Percentiles rank a stretch among this genome's conserved stretches.
Evolutionary conservation across 2,113 vertebrate genomes (phyloP).

Genomic region (Muscicapa adusta): DNA sequence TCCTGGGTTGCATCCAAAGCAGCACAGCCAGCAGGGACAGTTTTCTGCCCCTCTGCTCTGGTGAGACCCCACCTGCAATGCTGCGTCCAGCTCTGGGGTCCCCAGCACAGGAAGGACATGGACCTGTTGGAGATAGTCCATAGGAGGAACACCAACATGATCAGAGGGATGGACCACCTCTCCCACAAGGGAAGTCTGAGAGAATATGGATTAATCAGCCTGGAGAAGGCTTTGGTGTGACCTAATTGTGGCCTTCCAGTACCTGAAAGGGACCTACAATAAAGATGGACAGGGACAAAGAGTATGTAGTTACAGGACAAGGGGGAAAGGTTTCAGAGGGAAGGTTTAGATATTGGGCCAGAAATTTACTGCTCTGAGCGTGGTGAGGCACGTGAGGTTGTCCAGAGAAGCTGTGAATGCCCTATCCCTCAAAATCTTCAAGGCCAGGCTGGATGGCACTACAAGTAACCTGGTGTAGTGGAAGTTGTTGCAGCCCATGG

Average conservation of each 20-base stretch:
- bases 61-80: background rate
- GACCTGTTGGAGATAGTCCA: background rate
- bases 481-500: rapidly evolving
- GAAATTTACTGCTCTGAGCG: background rate
- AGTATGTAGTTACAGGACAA: background rate
- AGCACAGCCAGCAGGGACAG: background rate
- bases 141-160: background rate
- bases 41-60: background rate
- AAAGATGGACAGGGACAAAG: background rate
- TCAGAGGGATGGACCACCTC: background rate
- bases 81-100: background rate
- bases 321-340: background rate
- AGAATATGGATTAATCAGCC: background rate
- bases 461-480: background rate
- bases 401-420: background rate
- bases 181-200: background rate
- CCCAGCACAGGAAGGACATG: background rate
- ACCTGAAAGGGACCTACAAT: background rate
- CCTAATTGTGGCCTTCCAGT: background rate
- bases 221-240: background rate
- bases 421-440: background rate
- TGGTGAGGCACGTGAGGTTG: background rate
- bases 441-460: background rate
- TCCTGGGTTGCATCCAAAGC: background rate
- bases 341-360: background rate